phyloP scores from a whole-genome alignment of 2,888 invertebrate genomes.

The Lingula anatina region DNA sequence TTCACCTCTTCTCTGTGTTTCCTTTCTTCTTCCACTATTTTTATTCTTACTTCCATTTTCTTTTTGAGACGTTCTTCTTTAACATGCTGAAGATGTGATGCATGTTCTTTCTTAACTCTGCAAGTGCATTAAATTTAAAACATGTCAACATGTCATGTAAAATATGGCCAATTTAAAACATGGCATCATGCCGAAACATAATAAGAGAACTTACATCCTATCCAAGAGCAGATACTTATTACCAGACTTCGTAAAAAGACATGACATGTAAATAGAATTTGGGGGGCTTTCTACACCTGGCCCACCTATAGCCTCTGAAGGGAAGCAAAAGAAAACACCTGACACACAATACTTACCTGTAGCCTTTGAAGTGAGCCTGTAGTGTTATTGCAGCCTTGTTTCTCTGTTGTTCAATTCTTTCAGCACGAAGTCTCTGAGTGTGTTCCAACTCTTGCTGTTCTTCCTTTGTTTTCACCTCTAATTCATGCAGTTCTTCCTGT shows the following conservation, averaged over 20 bases:
- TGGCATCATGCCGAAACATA: too few relatives aligned
- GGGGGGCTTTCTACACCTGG: too few relatives aligned
- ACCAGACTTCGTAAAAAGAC: too few relatives aligned
- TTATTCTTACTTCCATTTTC: not conserved
- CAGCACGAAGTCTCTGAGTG: slow-evolving; percentile 15
- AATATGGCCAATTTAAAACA: too few relatives aligned
- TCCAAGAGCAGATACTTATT: too few relatives aligned
- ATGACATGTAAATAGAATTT: too few relatives aligned
- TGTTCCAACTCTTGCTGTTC: slow-evolving; percentile 19
- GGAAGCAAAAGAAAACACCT: too few relatives aligned
- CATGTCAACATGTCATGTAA: too few relatives aligned
- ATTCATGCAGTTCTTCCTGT: not conserved
- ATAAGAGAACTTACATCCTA: too few relatives aligned
- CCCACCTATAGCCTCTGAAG: too few relatives aligned
- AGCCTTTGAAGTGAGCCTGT: slow-evolving; percentile 28
- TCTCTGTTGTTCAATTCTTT: slow-evolving; percentile 15
- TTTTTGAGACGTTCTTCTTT: not conserved
- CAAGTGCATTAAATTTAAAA: not conserved
- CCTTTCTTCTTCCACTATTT: not conserved
- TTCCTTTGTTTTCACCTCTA: slow-evolving; percentile 17
- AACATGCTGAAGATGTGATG: too few relatives aligned
- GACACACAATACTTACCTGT: slow-evolving; percentile 28
- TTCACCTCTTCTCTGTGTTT: not conserved
- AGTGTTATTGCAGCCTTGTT: slow-evolving; percentile 20
- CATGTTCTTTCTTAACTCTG: not conserved